Evolutionary conservation across 1,140 invertebrate genomes (phyloP).

Genomic region (Lasaia peninsularis): DNA sequence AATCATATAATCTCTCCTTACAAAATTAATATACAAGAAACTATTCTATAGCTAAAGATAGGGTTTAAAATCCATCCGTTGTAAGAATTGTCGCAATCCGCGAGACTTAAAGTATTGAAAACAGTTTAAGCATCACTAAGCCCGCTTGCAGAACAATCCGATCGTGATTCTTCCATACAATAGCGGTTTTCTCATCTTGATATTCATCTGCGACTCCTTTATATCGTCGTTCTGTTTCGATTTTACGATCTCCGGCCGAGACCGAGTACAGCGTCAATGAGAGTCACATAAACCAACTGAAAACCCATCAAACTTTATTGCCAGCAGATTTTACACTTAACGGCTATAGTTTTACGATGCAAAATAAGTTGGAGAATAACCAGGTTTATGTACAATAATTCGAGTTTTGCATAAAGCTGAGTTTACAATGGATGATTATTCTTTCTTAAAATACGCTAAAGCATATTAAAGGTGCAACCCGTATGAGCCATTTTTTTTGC

Average conservation of each 20-base stretch:
- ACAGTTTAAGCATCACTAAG: constrained; percentile 12
- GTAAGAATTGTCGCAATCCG: constrained; percentile 5
- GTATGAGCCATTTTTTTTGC: too few relatives aligned
- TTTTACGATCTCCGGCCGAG: constrained; percentile 52
- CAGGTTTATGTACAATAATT: constrained; percentile 30
- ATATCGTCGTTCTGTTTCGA: constrained; percentile 56
- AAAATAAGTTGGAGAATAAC: constrained; percentile 9
- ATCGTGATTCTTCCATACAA: constrained; percentile 38
- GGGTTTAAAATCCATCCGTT: background rate
- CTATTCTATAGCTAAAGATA: too few relatives aligned
- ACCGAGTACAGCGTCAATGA: constrained; percentile 42
- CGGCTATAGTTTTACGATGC: constrained; percentile 22
- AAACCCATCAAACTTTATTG: constrained; percentile 37
- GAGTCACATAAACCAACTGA: constrained; percentile 38
- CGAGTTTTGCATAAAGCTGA: constrained; percentile 40
- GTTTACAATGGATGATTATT: background rate
- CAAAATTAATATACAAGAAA: too few relatives aligned
- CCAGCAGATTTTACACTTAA: constrained; percentile 32
- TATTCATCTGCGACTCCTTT: constrained; percentile 61
- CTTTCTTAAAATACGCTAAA: too few relatives aligned
- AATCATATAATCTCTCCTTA: too few relatives aligned
- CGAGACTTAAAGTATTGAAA: background rate
- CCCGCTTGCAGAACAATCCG: constrained; percentile 17
- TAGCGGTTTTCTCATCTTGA: constrained; percentile 54
- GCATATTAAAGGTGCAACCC: too few relatives aligned